phyloP scores from a whole-genome alignment of 1,140 invertebrate species.

The Tyrophagus putrescentiae region DNA sequence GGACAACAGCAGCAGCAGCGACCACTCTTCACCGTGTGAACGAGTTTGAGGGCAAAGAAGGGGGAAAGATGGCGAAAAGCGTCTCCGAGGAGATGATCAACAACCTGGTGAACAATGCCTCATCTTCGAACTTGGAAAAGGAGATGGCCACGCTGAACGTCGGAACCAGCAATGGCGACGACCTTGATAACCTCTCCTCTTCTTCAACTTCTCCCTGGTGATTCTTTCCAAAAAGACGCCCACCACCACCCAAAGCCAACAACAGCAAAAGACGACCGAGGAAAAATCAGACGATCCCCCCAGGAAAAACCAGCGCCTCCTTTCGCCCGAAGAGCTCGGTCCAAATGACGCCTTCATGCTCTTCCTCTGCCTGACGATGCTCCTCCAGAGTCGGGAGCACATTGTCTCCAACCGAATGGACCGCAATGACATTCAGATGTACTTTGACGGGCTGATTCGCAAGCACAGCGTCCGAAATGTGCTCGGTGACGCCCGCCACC shows the following conservation, averaged over 20 bases:
- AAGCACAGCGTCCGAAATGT: slow-evolving; percentile 83
- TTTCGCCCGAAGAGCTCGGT: slow-evolving; percentile 70
- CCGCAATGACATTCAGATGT: slow-evolving; percentile 93
- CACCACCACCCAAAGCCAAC: neutral
- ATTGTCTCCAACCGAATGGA: slow-evolving; percentile 80
- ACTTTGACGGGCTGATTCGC: slow-evolving; percentile 91
- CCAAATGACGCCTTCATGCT: slow-evolving; percentile 81
- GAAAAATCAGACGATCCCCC: neutral
- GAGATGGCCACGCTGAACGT: slow-evolving; percentile 3
- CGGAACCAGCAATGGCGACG: neutral
- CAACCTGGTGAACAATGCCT: neutral
- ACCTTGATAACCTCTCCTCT: neutral
- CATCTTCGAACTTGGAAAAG: neutral
- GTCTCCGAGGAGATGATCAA: slow-evolving; percentile 10
- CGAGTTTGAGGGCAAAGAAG: too few species aligned
- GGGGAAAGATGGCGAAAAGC: neutral
- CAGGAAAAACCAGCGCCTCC: slow-evolving; percentile 37
- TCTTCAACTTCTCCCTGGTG: slow-evolving; percentile 20
- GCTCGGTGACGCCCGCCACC: slow-evolving; percentile 60
- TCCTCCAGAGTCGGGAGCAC: slow-evolving; percentile 76
- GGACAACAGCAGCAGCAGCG: too few species aligned
- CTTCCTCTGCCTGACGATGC: slow-evolving; percentile 78
- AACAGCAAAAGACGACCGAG: neutral
- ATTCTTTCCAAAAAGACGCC: slow-evolving; percentile 1
- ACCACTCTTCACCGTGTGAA: too few species aligned